Evolutionary conservation across 2,888 invertebrate genomes (phyloP).

Genomic region (Laspeyria flexula): DNA sequence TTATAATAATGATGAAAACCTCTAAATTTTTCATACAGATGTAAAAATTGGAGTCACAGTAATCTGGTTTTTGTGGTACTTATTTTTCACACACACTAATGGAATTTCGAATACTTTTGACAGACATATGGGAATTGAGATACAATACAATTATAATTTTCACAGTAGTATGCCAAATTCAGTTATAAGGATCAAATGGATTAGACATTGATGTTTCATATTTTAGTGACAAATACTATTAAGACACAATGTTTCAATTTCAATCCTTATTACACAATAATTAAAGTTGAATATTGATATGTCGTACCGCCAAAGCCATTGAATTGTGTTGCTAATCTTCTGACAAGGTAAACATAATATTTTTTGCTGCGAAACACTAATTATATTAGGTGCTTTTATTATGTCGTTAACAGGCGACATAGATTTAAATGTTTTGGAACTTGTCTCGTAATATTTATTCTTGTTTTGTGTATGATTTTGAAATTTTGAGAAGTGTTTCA

Average conservation of each 20-base stretch:
- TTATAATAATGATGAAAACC: too few species aligned
- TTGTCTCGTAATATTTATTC: background rate
- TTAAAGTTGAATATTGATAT: constrained; percentile 8
- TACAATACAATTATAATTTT: background rate
- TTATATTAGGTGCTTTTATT: constrained; percentile 17
- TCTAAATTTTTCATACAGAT: too few species aligned
- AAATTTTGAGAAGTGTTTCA: background rate
- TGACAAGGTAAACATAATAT: constrained; percentile 36
- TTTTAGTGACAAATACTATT: constrained; percentile 14
- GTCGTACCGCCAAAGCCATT: constrained; percentile 14
- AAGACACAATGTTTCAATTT: background rate
- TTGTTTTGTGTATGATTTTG: background rate
- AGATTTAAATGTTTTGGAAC: constrained; percentile 1
- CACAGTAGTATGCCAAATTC: constrained; percentile 14
- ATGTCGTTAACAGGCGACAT: constrained; percentile 18
- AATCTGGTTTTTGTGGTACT: too few species aligned
- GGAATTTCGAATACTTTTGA: too few species aligned
- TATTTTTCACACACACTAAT: too few species aligned
- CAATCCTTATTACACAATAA: background rate
- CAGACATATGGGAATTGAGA: background rate
- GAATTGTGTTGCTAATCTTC: constrained; percentile 32
- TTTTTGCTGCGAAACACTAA: constrained; percentile 23
- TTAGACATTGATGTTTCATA: constrained; percentile 14
- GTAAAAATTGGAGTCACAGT: too few species aligned
- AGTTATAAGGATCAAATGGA: constrained; percentile 7